A percentile compares a stretch with the other conserved stretches of the same genome.
These are phyloP conservation scores for Drosophila nigrodunni DNA, from an alignment of 1,140 invertebrate species.

Conservation along the genomic window DNA sequence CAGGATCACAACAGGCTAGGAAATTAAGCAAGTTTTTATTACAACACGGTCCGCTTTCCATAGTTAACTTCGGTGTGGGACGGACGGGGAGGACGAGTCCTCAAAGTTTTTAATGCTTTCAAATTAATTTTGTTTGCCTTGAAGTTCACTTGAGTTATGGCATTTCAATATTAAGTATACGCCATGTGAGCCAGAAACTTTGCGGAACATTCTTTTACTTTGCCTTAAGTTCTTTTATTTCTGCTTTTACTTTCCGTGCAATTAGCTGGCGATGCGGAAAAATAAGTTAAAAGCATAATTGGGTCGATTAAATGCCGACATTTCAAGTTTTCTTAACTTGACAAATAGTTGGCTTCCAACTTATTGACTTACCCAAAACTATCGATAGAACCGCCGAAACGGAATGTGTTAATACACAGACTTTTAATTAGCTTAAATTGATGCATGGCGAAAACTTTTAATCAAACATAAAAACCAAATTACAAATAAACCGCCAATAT, in stretches of 20 bases:
- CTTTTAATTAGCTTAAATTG: conserved; percentile 37
- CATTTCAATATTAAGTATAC: conserved; percentile 65
- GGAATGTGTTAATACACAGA: conserved; percentile 9
- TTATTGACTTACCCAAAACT: conserved; percentile 71
- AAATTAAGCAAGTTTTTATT: conserved; percentile 54
- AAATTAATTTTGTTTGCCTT: conserved; percentile 74
- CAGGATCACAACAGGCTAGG: conserved; percentile 29
- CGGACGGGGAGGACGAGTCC: background rate
- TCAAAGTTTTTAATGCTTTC: conserved; percentile 63
- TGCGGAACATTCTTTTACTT: conserved; percentile 51
- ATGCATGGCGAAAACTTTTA: background rate
- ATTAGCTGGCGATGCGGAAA: conserved; percentile 52
- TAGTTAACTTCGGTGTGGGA: conserved; percentile 38
- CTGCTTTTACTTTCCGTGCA: conserved; percentile 18
- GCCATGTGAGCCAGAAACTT: conserved; percentile 59
- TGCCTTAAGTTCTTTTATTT: conserved; percentile 53
- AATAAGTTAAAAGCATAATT: conserved; percentile 69
- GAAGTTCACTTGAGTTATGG: conserved; percentile 66
- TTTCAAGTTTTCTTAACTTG: conserved; percentile 66
- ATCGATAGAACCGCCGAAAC: conserved; percentile 49
- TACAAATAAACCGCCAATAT: background rate
- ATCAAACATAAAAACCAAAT: background rate
- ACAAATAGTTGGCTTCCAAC: conserved; percentile 70
- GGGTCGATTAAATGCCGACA: conserved; percentile 71
- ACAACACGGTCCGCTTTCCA: conserved; percentile 32